Evolutionary conservation across 2,113 vertebrate species (phyloP).

Genomic region (Triplophysa dalaica): DNA sequence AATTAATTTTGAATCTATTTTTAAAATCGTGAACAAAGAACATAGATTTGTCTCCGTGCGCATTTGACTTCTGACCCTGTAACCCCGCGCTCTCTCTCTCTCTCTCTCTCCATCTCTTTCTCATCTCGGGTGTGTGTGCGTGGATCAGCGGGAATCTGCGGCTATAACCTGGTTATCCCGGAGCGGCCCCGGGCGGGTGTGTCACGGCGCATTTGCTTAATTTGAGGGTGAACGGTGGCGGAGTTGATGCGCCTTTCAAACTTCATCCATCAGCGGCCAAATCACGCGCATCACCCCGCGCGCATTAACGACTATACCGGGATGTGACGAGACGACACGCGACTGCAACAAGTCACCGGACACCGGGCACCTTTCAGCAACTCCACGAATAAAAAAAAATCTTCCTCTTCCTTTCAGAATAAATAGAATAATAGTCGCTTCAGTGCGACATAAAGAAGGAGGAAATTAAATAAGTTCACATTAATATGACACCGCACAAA

Average conservation of each 20-base stretch:
- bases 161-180: conserved; percentile 41
- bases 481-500: too few species aligned
- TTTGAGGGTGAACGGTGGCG: conserved; percentile 49
- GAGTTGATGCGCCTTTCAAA: conserved; percentile 41
- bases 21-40: not conserved
- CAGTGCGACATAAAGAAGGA: too few species aligned
- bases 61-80: conserved; percentile 1
- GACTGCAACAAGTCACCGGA: conserved; percentile 21
- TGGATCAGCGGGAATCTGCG: conserved; percentile 30
- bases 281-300: conserved; percentile 36
- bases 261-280: conserved; percentile 50
- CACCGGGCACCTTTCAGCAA: conserved; percentile 25
- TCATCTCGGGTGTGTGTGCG: not conserved
- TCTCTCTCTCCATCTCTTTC: not conserved
- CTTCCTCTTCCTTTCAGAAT: too few species aligned
- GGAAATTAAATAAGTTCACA: too few species aligned
- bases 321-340: conserved; percentile 12
- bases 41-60: not conserved
- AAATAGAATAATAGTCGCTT: too few species aligned
- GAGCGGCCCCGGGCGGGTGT: conserved; percentile 44
- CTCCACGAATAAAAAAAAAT: not conserved
- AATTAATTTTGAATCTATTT: not conserved
- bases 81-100: not conserved
- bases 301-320: conserved; percentile 14
- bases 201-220: conserved; percentile 57